Evolutionary conservation across 2,797 vertebrate species (phyloP), one percentile per base, ranked within the genome.

Genomic region (Protonibea diacanthus): DNA sequence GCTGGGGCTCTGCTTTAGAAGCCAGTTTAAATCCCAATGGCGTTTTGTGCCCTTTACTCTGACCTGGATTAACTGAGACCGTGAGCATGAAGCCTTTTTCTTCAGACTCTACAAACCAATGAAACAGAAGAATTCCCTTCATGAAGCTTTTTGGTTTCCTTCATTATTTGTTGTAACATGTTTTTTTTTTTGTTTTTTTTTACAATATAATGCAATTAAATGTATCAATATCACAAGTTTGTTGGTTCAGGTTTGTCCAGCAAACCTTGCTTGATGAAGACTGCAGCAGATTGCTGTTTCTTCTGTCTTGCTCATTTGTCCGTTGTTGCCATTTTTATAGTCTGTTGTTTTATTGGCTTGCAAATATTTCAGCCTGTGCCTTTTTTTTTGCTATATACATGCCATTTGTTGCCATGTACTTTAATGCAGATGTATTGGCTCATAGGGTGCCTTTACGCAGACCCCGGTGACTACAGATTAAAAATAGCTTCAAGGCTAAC

Each of bases 41-140:
- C 57, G 64, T 71, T 77, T 49, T 47, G 70, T 55, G 44, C 59
- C 56, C 66, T 85, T 80, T 62, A 59, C 15, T 71, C 49, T 48
- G 74, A 76, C 74, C 63, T 62, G 63, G 29, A 72, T 77, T 70
- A 66, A 83, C 76, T 79, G 58, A 85, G 79, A 78, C 47, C 33
- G 55, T 10, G 12, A 58, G 38, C 33, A 51, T 27, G 45, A 70
- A 77, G 67, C 60, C 51, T 53, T 63, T 59, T 59, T 60, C 47
- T 51, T 59, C 15, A 55, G 61, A 48, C 40, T 21, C 1, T 9
- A 52, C 4, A 33, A 59, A 15, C 27, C 7, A 56, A 44, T 38
- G 14, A 25, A 25, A 48, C 7, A 42, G 12, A 70, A 40, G 5
- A 56, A 33, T 42, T 42, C n/a, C 3, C 59, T 64, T 51, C 15